phyloP scores from a whole-genome alignment of 2,797 vertebrate species.

The Clamator glandarius region DNA sequence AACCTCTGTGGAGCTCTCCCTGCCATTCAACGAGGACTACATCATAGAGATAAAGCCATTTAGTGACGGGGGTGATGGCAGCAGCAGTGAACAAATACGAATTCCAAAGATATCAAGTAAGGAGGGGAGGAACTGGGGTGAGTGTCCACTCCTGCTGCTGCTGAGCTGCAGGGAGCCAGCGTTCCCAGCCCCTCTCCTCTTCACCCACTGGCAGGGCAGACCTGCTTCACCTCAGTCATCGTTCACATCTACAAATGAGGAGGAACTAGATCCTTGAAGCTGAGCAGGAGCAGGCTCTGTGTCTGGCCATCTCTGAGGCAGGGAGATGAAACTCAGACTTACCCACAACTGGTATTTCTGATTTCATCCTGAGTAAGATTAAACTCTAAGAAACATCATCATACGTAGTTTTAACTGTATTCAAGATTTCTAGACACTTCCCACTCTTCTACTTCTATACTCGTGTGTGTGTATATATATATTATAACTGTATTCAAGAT shows the following conservation, averaged over 20 bases:
- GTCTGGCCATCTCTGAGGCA: not conserved
- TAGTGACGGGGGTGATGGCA: constrained; percentile 95
- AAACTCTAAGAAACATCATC: accelerated
- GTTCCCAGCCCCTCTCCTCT: not conserved
- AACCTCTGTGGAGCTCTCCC: constrained; percentile 92
- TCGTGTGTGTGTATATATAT: no score
- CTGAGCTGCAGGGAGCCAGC: accelerated
- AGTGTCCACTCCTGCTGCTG: no score
- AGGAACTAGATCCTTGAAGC: not conserved
- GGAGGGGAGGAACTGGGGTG: not conserved
- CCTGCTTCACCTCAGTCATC: not conserved
- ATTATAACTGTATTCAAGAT: not conserved
- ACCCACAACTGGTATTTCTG: not conserved
- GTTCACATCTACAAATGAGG: accelerated
- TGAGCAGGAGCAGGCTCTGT: not conserved
- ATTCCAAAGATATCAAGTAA: constrained; percentile 89
- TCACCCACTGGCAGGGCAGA: not conserved
- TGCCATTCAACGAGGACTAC: constrained; percentile 93
- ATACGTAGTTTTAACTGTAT: not conserved
- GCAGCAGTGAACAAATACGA: constrained; percentile 93
- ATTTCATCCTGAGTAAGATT: not conserved
- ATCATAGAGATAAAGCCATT: constrained; percentile 94
- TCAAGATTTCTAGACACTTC: not conserved
- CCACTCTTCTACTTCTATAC: not conserved
- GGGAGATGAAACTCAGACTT: not conserved